Evolutionary conservation across 92 coral and sea anemone species (phyloP).

Genomic region (Epizoanthus scotinus): DNA sequence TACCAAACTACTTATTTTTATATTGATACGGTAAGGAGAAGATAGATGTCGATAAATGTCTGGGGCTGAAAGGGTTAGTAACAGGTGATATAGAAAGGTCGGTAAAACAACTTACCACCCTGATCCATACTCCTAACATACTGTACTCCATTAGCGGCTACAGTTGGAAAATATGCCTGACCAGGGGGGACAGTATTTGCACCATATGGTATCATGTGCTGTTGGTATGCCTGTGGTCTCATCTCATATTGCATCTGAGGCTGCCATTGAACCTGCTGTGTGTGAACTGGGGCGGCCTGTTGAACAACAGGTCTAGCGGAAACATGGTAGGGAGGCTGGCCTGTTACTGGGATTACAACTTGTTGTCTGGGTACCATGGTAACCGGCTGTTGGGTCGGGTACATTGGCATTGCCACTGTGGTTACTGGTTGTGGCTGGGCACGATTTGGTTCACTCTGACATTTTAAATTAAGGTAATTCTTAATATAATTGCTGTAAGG

Average conservation of each 20-base stretch:
- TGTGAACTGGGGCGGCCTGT: conserved; percentile 63
- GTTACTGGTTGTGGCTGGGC: conserved; percentile 72
- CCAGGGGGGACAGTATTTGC: conserved; percentile 54
- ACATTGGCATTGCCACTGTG: conserved; percentile 81
- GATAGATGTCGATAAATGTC: too few relatives aligned
- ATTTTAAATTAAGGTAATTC: background rate
- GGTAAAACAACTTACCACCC: conserved; percentile 22
- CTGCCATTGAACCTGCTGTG: conserved; percentile 88
- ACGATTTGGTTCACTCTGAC: conserved; percentile 52
- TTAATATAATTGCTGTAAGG: background rate
- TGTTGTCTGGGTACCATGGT: conserved; percentile 84
- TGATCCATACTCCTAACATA: conserved; percentile 61
- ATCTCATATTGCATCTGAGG: conserved; percentile 77
- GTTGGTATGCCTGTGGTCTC: conserved; percentile 80
- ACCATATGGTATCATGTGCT: conserved; percentile 73
- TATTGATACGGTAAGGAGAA: too few relatives aligned
- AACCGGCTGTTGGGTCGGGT: conserved; percentile 72
- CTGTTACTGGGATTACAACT: conserved; percentile 76
- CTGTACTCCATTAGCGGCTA: conserved; percentile 68
- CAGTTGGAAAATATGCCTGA: conserved; percentile 65
- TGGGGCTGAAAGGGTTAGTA: too few relatives aligned
- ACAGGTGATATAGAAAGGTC: too few relatives aligned
- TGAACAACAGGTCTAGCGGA: conserved; percentile 65
- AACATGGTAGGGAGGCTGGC: conserved; percentile 78
- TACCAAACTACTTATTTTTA: too few relatives aligned